Evolutionary conservation across 2,113 vertebrate genomes (phyloP), one percentile per base, ranked within the genome.

Genomic region (Percina caprodes): DNA sequence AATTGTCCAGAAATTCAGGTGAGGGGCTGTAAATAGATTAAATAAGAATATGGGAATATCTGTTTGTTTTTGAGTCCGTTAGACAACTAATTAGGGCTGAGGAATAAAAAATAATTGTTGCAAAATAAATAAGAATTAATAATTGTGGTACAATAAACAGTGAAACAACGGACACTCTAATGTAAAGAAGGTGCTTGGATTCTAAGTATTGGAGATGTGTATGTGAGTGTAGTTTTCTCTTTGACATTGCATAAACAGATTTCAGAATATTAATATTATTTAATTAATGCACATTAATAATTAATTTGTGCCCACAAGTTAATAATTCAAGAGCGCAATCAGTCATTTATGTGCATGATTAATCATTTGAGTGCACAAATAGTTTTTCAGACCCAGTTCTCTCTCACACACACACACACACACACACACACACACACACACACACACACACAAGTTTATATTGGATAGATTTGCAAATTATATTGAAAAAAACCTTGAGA

Each of bases 1-100:
- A 70, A 56, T 18, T 5, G 21, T 8, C 19, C 13, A 39, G 30
- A 54, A n/a, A 46, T 52, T 16, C 8, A 54, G 2, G 1, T 68
- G 26, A 33, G 14, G 35, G 8, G 7, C 30, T 74, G 19, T 9
- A 23, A 6, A 54, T 12, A 13, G 14, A 61, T 74, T 54, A 62
- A 69, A 75, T 52, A 39, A 18, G 39, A 55, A 60, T 10, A 23
- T 18, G 16, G 6, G 16, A 48, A 16, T 58, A 48, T 33, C 19
- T 15, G 49, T 12, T 56, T 42, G 42, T 49, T 74, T 13, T 24
- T 14, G 18, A 70, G 26, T 54, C 66, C 13, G 42, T 9, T 11
- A 12, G 18, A 30, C 24, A 79, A 6, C 5, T 0, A 55, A 52
- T 46, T 0, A 55, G 1, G 3, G 3, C 48, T 45, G 1, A 49